Base-by-base conservation (phyloP, 1,140 invertebrate genomes). In the Latrodectus geometricus region DNA sequence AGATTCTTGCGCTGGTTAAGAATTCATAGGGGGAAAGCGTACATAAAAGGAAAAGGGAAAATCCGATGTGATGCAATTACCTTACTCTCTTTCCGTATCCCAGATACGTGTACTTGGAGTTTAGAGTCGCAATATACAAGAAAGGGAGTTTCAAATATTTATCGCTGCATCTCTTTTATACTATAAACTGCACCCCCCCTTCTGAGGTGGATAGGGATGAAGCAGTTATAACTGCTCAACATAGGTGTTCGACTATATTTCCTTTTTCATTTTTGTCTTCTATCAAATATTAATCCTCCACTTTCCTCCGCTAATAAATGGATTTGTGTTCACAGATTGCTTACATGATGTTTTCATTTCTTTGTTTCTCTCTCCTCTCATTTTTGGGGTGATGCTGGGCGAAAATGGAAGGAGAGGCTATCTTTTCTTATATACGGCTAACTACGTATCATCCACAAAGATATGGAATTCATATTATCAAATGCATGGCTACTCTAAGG, bases 101-200 rank as follows among this genome's bases (percentile, higher is more conserved):
- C 49, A 49, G 69, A 23, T 82, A 84, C 82, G 82, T 84, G 82
- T 84, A 84, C 72, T 61, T 76, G 73, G 72, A 84, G 82, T 84
- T 84, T 84, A 84, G 82, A 84, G 65, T 84, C 61, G 82, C 82
- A 84, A 75, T 84, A 84, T 84, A 69, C 82, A 68, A 76, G 82
- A 35, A 66, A 76, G 73, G 72, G 70, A 72, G 82, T 70, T 23
- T 84, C 72, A 84, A 84, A 84, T 84, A 84, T 84, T 84, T 84
- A 84, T 84, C 82, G 68, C 82, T 76, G 72, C 82, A 74, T 76
- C 82, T 84, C 82, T 84, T 84, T 84, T 84, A 84, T 84, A 84
- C 73, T 84, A 84, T 84, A 84, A 84, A 84, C 82, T 76, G 73
- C 72, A 5, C 35, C 48, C 72, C 78, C 61, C 82, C 66, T 23